These are phyloP conservation scores for Centroberyx gerrardi DNA, from an alignment of 2,797 vertebrate species.

Conservation along the genomic window DNA sequence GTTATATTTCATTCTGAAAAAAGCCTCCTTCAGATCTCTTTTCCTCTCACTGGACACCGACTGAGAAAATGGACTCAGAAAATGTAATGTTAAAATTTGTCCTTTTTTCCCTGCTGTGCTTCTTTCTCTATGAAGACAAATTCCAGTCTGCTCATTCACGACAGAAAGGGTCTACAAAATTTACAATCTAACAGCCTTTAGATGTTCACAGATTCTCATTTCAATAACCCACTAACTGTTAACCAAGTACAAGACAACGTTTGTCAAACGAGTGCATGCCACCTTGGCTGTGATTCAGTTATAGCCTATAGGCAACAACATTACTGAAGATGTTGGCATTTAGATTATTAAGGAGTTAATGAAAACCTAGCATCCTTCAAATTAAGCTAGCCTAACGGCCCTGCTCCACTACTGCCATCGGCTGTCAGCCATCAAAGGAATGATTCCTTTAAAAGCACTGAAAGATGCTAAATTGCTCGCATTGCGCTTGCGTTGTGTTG, in stretches of 20 bases:
- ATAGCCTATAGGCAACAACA: background rate
- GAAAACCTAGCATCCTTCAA: no score
- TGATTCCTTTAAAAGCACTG: no score
- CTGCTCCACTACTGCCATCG: no score
- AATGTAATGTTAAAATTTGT: background rate
- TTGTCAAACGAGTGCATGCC: no score
- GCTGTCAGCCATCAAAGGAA: no score
- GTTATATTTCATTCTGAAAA: background rate
- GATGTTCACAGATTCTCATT: background rate
- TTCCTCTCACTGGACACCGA: slow-evolving; percentile 18
- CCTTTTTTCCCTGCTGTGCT: background rate
- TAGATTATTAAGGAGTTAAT: no score
- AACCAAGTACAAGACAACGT: background rate
- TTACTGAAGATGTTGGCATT: no score
- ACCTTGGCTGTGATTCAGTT: background rate
- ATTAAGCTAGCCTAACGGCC: no score
- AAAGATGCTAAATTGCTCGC: no score
- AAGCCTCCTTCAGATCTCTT: slow-evolving; percentile 26
- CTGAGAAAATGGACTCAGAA: background rate
- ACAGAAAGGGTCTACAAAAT: slow-evolving; percentile 9
- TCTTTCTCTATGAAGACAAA: slow-evolving; percentile 8
- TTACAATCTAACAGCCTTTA: background rate
- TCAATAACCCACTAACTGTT: background rate
- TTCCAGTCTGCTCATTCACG: slow-evolving; percentile 15
- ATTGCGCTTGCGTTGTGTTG: no score